Evolutionary conservation across 2,113 vertebrate genomes (phyloP), one percentile per base, ranked within the genome.

Genomic region (Neopipo cinnamomea): DNA sequence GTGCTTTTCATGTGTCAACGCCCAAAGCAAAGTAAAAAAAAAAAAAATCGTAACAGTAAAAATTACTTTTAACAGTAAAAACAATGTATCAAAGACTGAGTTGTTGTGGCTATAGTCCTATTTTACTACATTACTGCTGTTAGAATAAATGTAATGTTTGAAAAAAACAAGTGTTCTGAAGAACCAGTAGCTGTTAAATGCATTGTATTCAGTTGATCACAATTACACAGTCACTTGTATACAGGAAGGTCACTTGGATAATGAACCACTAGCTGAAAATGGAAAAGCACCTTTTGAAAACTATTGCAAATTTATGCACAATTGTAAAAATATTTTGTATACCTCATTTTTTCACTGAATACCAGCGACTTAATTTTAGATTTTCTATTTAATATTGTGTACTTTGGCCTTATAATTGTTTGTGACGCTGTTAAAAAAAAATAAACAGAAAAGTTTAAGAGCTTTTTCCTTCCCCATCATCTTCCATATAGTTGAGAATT

Each of bases 311-410:
- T 71, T n/a, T 77, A 85, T 8, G 52, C 92, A 93, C 92, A 93
- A 92, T 56, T 83, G 63, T 33, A 52, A 77, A 82, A 85, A 18
- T 63, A 42, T 77, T 93, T 84, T 86, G 39, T 90, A 94, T 93
- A 85, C 85, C 93, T 96, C 89, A 41, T 9, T 58, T 73, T 89
- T 78, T 87, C 62, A 85, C 75, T 59, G 42, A 86, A 77, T 80
- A 67, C 50, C 71, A 91, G 90, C 75, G 74, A 67, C 33, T 80
- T 90, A 56, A 75, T 85, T 89, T 77, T 79, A 89, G 59, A 50
- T 70, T 79, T 79, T 91, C 63, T 95, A 84, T 96, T 93, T 94
- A 95, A 90, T 85, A 33, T 55, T 90, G 23, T 93, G 61, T 86
- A 33, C 76, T 95, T 89, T 92, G 89, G 80, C 93, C 86, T 93